phyloP scores from a whole-genome alignment of 53 echinoderm and acorn worm species.

The Holothuria scabra region DNA sequence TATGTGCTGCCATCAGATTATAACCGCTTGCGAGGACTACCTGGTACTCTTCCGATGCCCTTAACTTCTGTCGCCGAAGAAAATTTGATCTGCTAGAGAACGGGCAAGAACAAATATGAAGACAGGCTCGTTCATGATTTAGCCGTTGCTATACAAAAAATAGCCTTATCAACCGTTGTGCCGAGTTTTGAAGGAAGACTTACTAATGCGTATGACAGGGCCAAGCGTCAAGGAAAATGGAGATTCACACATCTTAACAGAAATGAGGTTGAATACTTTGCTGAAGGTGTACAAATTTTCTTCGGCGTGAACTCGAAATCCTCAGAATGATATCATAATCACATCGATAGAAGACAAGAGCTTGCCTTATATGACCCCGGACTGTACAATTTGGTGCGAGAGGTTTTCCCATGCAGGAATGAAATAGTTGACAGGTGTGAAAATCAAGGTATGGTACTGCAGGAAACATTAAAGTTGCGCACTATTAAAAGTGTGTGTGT shows the following conservation, averaged over 20 bases:
- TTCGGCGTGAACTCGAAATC: conserved; percentile 51
- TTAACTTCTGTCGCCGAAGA: conserved; percentile 83
- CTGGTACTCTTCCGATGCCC: conserved; percentile 87
- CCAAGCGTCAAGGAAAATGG: conserved; percentile 64
- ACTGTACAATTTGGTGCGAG: conserved; percentile 51
- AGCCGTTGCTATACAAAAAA: conserved; percentile 71
- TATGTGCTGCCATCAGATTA: conserved; percentile 48
- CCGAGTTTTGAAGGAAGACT: conserved; percentile 34
- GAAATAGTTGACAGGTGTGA: conserved; percentile 55
- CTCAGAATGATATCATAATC: conserved; percentile 46
- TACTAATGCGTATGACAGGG: conserved; percentile 67
- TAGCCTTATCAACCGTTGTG: conserved; percentile 32
- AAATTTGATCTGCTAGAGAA: conserved; percentile 69
- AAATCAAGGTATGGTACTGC: conserved; percentile 67
- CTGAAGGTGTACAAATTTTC: conserved; percentile 67
- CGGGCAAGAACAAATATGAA: conserved; percentile 58
- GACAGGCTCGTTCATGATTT: conserved; percentile 76
- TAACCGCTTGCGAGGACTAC: conserved; percentile 66
- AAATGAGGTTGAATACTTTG: conserved; percentile 57
- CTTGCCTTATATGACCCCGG: conserved; percentile 50
- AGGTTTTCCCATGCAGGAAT: conserved; percentile 64
- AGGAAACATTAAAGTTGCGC: too few species aligned
- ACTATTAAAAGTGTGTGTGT: too few species aligned
- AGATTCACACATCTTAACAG: conserved; percentile 39
- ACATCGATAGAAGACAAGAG: conserved; percentile 49